These are phyloP conservation scores for Sycophila texana DNA, from an alignment of 2,888 invertebrate species.

Conservation along the genomic window DNA sequence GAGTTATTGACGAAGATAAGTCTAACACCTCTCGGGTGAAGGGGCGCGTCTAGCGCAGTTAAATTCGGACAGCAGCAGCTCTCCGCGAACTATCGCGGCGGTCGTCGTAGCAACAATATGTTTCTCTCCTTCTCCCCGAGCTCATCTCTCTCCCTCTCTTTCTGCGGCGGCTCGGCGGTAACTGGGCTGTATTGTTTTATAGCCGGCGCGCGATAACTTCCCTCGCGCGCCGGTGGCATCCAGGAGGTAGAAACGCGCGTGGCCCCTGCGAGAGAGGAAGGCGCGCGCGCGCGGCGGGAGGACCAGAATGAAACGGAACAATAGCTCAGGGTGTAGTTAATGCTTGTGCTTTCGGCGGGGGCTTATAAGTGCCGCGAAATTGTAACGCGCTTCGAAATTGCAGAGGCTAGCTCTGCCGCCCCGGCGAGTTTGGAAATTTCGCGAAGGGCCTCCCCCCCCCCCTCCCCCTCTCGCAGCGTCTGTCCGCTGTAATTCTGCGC, in stretches of 20 bases:
- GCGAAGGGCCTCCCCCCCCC: not conserved
- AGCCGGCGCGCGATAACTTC: constrained; percentile 69
- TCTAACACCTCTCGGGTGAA: constrained; percentile 9
- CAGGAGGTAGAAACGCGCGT: not conserved
- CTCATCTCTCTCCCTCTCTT: constrained; percentile 61
- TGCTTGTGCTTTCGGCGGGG: constrained; percentile 61
- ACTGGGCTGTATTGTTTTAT: constrained; percentile 71
- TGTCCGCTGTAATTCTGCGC: constrained; percentile 27
- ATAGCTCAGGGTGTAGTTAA: constrained; percentile 71
- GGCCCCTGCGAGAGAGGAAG: too few relatives aligned
- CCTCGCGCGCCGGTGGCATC: constrained; percentile 27
- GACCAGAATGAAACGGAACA: constrained; percentile 67
- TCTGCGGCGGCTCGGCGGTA: constrained; percentile 56
- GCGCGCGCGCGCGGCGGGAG: not conserved
- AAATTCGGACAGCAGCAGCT: constrained; percentile 49
- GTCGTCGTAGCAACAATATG: constrained; percentile 48
- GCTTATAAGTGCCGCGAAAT: constrained; percentile 52
- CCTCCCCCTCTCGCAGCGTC: not conserved
- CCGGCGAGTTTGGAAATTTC: constrained; percentile 49
- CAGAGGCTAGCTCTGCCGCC: constrained; percentile 48
- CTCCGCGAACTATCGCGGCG: constrained; percentile 54
- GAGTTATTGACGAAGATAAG: constrained; percentile 53
- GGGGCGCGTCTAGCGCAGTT: constrained; percentile 31
- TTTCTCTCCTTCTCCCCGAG: constrained; percentile 44
- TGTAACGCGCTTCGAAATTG: constrained; percentile 60